Conservation (phyloP, 1,140 invertebrate species). For the Pectinophora gossypiella region DNA sequence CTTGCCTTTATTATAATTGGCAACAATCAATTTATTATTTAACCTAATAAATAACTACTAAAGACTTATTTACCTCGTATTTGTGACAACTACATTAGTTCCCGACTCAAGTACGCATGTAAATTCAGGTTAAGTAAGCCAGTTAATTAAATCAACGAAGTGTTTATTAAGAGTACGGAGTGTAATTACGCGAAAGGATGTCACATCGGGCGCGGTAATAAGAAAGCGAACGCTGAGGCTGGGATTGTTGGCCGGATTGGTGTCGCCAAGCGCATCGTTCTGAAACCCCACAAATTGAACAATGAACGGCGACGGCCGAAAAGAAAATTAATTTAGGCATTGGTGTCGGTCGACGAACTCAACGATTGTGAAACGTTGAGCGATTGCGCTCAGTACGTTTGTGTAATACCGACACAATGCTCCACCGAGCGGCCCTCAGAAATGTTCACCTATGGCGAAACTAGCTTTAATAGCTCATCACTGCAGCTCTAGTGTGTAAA, state of each 20-base stretch:
- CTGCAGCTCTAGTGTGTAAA: too few species aligned
- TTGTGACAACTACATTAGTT: too few species aligned
- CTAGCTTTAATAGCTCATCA: slow-evolving; percentile 4
- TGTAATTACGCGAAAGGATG: neutral
- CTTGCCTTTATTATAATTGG: too few species aligned
- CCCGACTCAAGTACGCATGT: too few species aligned
- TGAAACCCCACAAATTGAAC: slow-evolving; percentile 61
- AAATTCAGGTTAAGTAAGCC: too few species aligned
- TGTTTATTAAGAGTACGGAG: too few species aligned
- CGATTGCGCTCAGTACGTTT: slow-evolving; percentile 64
- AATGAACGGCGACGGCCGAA: slow-evolving; percentile 59
- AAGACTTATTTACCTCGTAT: too few species aligned
- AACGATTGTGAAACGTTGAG: slow-evolving; percentile 64
- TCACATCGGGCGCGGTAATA: neutral
- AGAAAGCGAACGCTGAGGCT: neutral
- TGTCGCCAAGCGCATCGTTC: slow-evolving; percentile 36
- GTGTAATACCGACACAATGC: slow-evolving; percentile 64
- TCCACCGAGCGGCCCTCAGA: slow-evolving; percentile 47
- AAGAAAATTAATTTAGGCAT: slow-evolving; percentile 74
- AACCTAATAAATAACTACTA: too few species aligned
- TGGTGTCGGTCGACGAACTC: slow-evolving; percentile 66
- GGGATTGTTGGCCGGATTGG: slow-evolving; percentile 5
- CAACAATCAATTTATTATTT: too few species aligned
- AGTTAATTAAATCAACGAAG: too few species aligned
- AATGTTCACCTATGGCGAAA: slow-evolving; percentile 59